Percentiles rank a stretch among this genome's conserved stretches.
phyloP scores from a whole-genome alignment of 2,797 vertebrate genomes.

The Loris lydekkerianus region DNA sequence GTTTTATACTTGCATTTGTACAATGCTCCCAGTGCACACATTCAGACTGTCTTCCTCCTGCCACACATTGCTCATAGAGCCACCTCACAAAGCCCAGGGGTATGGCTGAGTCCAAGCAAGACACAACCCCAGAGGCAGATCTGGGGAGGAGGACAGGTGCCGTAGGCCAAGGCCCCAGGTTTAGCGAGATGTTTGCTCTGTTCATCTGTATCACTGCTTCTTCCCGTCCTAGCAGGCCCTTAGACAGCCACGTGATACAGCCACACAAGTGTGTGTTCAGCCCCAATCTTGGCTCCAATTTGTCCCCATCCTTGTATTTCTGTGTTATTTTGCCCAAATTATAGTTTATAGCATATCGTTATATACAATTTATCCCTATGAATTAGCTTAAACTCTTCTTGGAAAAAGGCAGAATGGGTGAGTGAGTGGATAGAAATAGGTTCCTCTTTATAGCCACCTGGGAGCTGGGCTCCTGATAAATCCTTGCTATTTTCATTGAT shows the following conservation, averaged over 20 bases:
- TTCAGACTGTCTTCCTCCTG: not conserved
- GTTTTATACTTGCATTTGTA: conserved; percentile 38
- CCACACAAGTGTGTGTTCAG: not conserved
- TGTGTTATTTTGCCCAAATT: not conserved
- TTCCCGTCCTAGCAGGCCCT: not conserved
- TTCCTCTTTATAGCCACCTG: not conserved
- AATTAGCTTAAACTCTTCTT: not conserved
- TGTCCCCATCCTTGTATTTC: not conserved
- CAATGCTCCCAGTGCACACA: not conserved
- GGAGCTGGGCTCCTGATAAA: not conserved
- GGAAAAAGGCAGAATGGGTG: not conserved
- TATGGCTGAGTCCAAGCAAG: not conserved
- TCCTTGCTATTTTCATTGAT: not conserved
- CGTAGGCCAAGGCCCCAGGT: not conserved
- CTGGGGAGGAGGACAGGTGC: not conserved
- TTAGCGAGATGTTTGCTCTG: not conserved
- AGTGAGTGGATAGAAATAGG: too few species aligned
- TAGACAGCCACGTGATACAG: not conserved
- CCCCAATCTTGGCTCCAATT: not conserved
- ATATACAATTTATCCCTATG: conserved; percentile 1
- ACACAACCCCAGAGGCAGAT: not conserved
- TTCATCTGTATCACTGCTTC: not conserved
- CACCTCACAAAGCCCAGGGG: not conserved
- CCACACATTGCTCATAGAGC: not conserved
- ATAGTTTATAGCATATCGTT: not conserved